phyloP scores from a whole-genome alignment of 2,797 vertebrate species.

The Eulemur mongoz region DNA sequence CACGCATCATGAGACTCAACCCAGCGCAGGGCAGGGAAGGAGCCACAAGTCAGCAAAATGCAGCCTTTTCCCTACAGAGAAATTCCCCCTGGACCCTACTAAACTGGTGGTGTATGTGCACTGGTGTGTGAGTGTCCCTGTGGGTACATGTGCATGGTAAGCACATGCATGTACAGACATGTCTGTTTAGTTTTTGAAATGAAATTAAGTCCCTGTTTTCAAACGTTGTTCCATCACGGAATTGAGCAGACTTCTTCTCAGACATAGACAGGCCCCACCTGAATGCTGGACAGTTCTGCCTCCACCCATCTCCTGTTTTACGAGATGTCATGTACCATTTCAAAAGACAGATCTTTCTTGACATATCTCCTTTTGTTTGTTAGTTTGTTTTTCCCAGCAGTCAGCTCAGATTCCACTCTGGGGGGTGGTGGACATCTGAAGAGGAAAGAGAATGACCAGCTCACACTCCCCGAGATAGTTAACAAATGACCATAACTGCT shows the following conservation, averaged over 20 bases:
- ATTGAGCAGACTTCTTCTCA: fast-evolving
- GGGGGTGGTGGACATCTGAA: neutral
- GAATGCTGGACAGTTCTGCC: fast-evolving
- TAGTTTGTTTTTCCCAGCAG: neutral
- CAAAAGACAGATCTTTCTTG: neutral
- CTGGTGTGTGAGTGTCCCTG: too few species aligned
- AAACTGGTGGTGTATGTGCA: neutral
- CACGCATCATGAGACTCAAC: fast-evolving
- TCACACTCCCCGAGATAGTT: neutral
- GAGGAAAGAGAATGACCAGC: neutral
- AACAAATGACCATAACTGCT: neutral
- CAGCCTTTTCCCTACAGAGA: fast-evolving
- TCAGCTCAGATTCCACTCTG: neutral
- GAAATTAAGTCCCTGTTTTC: neutral
- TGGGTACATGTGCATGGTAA: neutral
- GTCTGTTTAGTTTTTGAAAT: neutral
- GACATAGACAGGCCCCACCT: fast-evolving
- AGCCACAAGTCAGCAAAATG: fast-evolving
- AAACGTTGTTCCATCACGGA: neutral
- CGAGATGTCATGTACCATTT: fast-evolving
- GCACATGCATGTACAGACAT: too few species aligned
- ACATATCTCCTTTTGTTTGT: neutral
- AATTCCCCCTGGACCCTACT: too few species aligned
- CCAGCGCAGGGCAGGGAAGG: fast-evolving
- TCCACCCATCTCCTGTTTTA: neutral